Evolutionary conservation across 1,140 invertebrate genomes (phyloP), one percentile per base, ranked within the genome.

Genomic region (Meloidogyne hapla): DNA sequence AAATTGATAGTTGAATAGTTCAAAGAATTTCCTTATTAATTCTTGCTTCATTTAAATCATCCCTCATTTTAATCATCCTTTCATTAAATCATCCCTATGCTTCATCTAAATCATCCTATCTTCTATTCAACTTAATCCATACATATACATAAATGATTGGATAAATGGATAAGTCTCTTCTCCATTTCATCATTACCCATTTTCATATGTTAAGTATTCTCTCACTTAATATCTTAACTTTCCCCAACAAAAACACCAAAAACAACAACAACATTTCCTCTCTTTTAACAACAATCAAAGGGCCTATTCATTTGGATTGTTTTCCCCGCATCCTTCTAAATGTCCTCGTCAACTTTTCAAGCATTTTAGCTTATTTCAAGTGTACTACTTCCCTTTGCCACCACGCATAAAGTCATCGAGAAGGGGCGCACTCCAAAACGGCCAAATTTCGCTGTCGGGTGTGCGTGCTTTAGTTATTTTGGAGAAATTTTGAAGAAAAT

Each of bases 241-340:
- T 21, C 18, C 5, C 6, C 18, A 45, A 15, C 13, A n/a, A 56
- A 56, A 56, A 56, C n/a, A 56, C n/a, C 12, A 56, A 33, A 33
- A 15, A 15, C 5, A 45, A 15, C 10, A 0, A 21, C 5, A 56
- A 48, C 4, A 8, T 6, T 5, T 6, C n/a, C n/a, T n/a, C 6
- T 6, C 1, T 6, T 13, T 56, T n/a, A n/a, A n/a, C 18, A n/a
- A 56, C n/a, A 56, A 56, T 56, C 48, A 56, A 56, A 56, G 18
- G 18, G 48, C 48, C 48, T 56, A 56, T 56, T 56, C 48, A 56
- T 56, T 56, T 56, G 48, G 48, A 56, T 56, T 56, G 48, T 56
- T 56, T 56, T 56, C 48, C n/a, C n/a, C 48, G n/a, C 48, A n/a
- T 56, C 18, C 48, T 56, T 18, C 18, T 56, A n/a, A 56, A 56